Evolutionary conservation across 2,888 invertebrate species (phyloP).

Genomic region (Sphaerophoria rueppellii): DNA sequence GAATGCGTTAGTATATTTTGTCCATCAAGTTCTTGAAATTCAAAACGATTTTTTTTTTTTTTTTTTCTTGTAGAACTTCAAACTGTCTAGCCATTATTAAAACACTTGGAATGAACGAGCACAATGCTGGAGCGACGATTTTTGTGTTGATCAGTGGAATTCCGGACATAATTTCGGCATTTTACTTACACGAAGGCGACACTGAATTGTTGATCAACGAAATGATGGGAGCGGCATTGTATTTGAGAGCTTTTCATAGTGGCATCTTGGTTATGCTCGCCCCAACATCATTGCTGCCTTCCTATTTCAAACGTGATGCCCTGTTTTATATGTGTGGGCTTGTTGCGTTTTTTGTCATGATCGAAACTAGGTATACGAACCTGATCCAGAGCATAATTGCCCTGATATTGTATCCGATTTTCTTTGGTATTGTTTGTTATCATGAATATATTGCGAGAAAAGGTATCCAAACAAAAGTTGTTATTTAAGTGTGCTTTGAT

Average conservation of each 20-base stretch:
- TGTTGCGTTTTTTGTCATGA: not conserved
- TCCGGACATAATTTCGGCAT: slow-evolving; percentile 46
- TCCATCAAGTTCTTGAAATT: not conserved
- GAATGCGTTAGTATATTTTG: slow-evolving; percentile 20
- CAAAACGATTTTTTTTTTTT: not conserved
- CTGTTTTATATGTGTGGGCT: slow-evolving; percentile 29
- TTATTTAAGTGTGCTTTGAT: not conserved
- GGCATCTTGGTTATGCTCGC: slow-evolving; percentile 33
- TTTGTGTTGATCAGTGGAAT: slow-evolving; percentile 36
- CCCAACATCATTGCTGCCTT: slow-evolving; percentile 25
- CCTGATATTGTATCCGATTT: slow-evolving; percentile 47
- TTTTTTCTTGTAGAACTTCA: slow-evolving; percentile 24
- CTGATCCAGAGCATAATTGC: slow-evolving; percentile 41
- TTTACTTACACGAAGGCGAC: slow-evolving; percentile 46
- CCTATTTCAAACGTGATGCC: slow-evolving; percentile 50
- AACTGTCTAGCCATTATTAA: slow-evolving; percentile 42
- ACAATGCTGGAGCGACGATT: slow-evolving; percentile 47
- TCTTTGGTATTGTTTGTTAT: slow-evolving; percentile 44
- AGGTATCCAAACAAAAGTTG: slow-evolving; percentile 35
- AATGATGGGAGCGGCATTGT: slow-evolving; percentile 50
- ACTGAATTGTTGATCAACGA: slow-evolving; percentile 49
- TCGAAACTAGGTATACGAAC: slow-evolving; percentile 20
- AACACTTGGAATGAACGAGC: slow-evolving; percentile 30
- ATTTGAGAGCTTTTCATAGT: slow-evolving; percentile 46
- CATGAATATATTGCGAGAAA: slow-evolving; percentile 37